These are phyloP conservation scores for Acanthosepion pharaonis DNA, from an alignment of 2,888 invertebrate genomes.

Conservation along the genomic window DNA sequence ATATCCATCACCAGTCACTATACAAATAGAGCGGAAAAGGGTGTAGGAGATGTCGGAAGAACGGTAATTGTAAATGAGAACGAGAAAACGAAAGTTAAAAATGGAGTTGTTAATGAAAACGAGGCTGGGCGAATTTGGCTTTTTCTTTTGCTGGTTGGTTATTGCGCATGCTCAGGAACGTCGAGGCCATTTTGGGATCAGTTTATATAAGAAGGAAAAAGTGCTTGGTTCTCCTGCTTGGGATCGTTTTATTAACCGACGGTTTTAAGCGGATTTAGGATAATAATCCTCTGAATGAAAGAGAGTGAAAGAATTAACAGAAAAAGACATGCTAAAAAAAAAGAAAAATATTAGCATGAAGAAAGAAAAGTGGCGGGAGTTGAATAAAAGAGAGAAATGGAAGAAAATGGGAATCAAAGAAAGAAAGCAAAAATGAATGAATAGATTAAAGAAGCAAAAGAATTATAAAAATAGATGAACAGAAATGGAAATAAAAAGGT, in stretches of 20 bases:
- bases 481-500: too few relatives aligned
- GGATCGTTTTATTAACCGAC: neutral
- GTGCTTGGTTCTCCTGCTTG: neutral
- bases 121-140: neutral
- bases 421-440: too few relatives aligned
- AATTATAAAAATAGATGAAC: too few relatives aligned
- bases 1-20: neutral
- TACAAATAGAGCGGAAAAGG: neutral
- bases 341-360: too few relatives aligned
- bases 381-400: too few relatives aligned
- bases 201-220: neutral
- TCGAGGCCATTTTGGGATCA: slow-evolving; percentile 21
- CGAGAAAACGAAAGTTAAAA: neutral
- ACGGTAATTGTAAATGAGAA: neutral
- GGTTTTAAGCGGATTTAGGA: neutral
- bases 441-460: too few relatives aligned
- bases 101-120: slow-evolving; percentile 6
- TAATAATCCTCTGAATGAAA: neutral
- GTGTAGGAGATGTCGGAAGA: neutral
- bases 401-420: too few relatives aligned
- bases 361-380: too few relatives aligned
- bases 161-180: neutral
- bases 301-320: neutral
- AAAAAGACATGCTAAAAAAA: neutral
- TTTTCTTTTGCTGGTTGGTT: neutral